Conservation (phyloP, 1,140 invertebrate species). For the Micrasema minimum region DNA sequence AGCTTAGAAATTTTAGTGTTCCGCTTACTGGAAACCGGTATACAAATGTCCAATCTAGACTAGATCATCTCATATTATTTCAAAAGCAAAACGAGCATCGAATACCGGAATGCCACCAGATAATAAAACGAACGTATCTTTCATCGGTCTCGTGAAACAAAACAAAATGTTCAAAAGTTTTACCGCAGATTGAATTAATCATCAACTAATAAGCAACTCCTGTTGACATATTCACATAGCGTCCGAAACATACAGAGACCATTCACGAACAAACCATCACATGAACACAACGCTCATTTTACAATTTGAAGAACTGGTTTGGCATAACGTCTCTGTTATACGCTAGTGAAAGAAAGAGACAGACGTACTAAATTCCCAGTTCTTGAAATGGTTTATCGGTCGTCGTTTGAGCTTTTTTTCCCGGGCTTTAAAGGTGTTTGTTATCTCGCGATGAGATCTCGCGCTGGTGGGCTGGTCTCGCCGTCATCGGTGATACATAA, state of each 20-base stretch:
- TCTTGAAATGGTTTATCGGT: slow-evolving; percentile 9
- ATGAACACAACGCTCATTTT: neutral
- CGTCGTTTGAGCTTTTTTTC: neutral
- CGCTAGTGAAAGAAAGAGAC: neutral
- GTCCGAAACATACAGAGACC: slow-evolving; percentile 31
- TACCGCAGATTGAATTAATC: slow-evolving; percentile 48
- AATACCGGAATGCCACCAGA: slow-evolving; percentile 17
- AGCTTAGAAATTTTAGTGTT: too few relatives aligned
- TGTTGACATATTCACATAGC: slow-evolving; percentile 50
- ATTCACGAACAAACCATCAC: neutral
- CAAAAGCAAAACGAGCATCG: slow-evolving; percentile 1
- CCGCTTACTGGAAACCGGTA: too few relatives aligned
- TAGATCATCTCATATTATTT: too few relatives aligned
- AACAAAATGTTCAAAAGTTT: slow-evolving; percentile 37
- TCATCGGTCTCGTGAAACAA: slow-evolving; percentile 24
- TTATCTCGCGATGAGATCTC: slow-evolving; percentile 50
- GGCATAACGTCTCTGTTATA: neutral
- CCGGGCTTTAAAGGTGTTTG: slow-evolving; percentile 44
- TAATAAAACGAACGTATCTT: slow-evolving; percentile 30
- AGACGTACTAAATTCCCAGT: neutral
- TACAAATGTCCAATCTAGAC: too few relatives aligned
- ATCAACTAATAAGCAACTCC: slow-evolving; percentile 52
- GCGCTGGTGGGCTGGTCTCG: slow-evolving; percentile 47
- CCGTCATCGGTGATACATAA: slow-evolving; percentile 52
- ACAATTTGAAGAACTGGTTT: slow-evolving; percentile 1